Evolutionary conservation across 2,797 vertebrate genomes (phyloP).

Genomic region (Hydrolagus colliei): DNA sequence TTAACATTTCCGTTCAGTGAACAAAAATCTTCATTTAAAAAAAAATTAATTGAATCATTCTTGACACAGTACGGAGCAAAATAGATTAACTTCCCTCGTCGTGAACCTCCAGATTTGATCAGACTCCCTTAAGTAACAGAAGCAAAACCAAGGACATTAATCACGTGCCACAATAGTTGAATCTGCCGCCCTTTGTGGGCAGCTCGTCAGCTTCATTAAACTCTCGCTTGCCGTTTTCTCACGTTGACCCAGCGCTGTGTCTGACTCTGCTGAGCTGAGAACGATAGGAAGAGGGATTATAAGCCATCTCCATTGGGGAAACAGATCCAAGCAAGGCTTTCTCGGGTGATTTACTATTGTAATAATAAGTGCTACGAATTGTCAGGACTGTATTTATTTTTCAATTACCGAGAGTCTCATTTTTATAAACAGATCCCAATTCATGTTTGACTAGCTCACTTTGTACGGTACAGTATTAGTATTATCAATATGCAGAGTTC

Average conservation of each 20-base stretch:
- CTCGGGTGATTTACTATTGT: not conserved
- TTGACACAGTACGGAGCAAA: slow-evolving; percentile 3
- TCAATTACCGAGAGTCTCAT: slow-evolving; percentile 13
- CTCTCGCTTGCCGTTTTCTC: not conserved
- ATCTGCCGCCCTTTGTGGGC: not conserved
- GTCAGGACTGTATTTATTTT: not conserved
- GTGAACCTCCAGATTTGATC: not conserved
- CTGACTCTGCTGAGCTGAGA: slow-evolving; percentile 8
- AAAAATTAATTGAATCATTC: slow-evolving; percentile 13
- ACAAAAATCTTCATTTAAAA: slow-evolving; percentile 23
- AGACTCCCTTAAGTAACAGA: slow-evolving; percentile 1
- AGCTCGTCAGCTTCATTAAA: slow-evolving; percentile 3
- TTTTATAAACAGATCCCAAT: not conserved
- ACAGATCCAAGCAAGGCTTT: not conserved
- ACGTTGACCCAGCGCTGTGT: not conserved
- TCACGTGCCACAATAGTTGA: not conserved
- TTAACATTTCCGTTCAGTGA: not conserved
- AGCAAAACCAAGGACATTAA: slow-evolving; percentile 14
- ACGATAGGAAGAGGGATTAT: not conserved
- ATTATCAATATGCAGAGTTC: not conserved
- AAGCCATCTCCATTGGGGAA: not conserved
- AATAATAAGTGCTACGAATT: not conserved
- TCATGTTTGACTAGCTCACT: not conserved
- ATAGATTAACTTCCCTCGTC: not conserved
- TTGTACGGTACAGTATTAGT: not conserved